Evolutionary conservation across 2,797 vertebrate species (phyloP).

Genomic region (Sebastes kiyomatsui): DNA sequence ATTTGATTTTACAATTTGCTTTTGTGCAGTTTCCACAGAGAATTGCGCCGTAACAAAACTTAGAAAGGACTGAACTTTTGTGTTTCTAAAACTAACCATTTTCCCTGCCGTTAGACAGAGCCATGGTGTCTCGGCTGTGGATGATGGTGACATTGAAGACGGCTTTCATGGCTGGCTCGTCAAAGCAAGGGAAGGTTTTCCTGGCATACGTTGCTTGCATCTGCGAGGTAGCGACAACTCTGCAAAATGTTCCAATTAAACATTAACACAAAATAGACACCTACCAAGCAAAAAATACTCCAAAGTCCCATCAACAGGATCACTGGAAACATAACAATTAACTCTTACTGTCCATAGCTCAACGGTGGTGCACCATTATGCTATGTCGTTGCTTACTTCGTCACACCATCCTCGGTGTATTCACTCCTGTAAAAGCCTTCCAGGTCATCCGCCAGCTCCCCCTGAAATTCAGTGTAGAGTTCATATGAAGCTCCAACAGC

Average conservation of each 20-base stretch:
- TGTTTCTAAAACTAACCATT: slow-evolving; percentile 73
- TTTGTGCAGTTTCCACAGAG: background rate
- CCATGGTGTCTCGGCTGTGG: slow-evolving; percentile 61
- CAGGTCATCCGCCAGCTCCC: slow-evolving; percentile 90
- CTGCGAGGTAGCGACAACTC: slow-evolving; percentile 93
- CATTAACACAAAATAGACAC: slow-evolving; percentile 13
- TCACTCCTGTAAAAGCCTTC: slow-evolving; percentile 93
- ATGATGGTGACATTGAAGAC: slow-evolving; percentile 86
- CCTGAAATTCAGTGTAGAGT: slow-evolving; percentile 81
- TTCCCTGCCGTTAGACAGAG: slow-evolving; percentile 89
- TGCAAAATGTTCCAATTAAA: slow-evolving; percentile 64
- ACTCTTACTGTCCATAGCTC: background rate
- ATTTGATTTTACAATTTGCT: background rate
- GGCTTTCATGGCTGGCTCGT: slow-evolving; percentile 96
- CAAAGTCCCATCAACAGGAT: background rate
- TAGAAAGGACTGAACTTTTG: background rate
- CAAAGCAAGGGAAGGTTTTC: slow-evolving; percentile 95
- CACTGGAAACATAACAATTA: background rate
- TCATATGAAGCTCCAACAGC: slow-evolving; percentile 63
- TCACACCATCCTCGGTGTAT: slow-evolving; percentile 72
- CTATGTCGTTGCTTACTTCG: slow-evolving; percentile 78
- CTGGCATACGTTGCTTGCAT: slow-evolving; percentile 92
- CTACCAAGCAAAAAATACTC: background rate
- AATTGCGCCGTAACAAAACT: background rate
- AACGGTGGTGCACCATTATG: background rate